Evolutionary conservation across 2,797 vertebrate genomes (phyloP), one percentile per base, ranked within the genome.

Genomic region (Typhlichthys subterraneus): DNA sequence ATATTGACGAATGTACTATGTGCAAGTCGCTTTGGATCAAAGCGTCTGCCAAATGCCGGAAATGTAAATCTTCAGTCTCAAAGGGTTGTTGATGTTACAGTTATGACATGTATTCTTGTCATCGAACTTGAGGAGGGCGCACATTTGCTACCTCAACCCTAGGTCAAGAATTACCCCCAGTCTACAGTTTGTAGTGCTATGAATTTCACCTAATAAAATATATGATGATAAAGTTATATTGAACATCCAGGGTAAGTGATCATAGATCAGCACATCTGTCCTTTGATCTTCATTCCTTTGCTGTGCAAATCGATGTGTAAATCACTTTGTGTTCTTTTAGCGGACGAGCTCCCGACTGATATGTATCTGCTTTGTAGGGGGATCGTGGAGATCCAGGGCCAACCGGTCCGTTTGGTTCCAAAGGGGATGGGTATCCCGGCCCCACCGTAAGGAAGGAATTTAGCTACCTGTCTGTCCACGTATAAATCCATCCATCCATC

Each of bases 401-500:
- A 2, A 54, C 76, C 0, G 95, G 96, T 67, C 94, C 91, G 59
- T 87, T 89, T 31, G 96, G 95, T 49, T 90, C 91, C 57, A 97
- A 96, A 92, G 96, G 95, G 84, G 94, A 96, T 0, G 95, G 94
- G 8, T 95, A 89, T 75, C 93, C 94, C 0, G 96, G 96, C 59
- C 92, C 92, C 65, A 70, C 73, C 23, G 96, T 96, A 86, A 93
- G 93, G 9, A 67, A 48, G 48, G 45, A 46, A 62, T 65, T 66
- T 46, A 67, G 15, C 57, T 19, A 12, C n/a, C 29, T 46, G 57
- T 52, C 45, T 42, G 52, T 68, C 46, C 2, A 2, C 49, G 23
- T 56, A 50, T 67, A 65, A 71, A 77, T 75, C 64, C 66, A 12
- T 10, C 11, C 4, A 14, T 54, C 59, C 48, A 23, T 23, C 2